Evolutionary conservation across 2,797 vertebrate genomes (phyloP), one percentile per base, ranked within the genome.

Genomic region (Siniperca obscura): DNA sequence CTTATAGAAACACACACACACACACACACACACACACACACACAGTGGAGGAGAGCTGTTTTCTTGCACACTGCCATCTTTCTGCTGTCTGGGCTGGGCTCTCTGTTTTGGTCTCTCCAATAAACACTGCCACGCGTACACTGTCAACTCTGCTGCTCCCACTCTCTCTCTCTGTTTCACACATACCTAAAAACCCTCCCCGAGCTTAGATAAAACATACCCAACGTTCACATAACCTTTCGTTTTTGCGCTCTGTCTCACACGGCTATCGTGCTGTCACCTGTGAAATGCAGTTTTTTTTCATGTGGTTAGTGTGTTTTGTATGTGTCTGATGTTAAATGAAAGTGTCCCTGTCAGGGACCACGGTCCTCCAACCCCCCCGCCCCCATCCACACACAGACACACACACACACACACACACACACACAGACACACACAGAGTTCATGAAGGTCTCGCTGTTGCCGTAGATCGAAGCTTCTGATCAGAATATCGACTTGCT

Each of bases 101-200:
- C 95, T 95, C 87, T 93, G 96, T 97, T 97, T 96, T 96, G 96
- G 96, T 96, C 95, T 93, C 92, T 92, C 91, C 92, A 94, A 96
- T 96, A 97, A 97, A 97, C 97, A 96, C 93, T 96, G 96, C 96
- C 96, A 98, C 97, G 97, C 97, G 97, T 98, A 98, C 97, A 97
- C 93, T 96, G 95, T 96, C 96, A 95, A 94, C 89, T 91, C 91
- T 62, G 88, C 87, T 80, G 90, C 91, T 85, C 83, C 72, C 84
- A 30, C 90, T 87, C 66, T 68, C 74, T 70, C 68, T 66, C 68
- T 66, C 19, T 76, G 8, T 70, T 25, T 59, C 78, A 68, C 73
- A 30, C 76, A 55, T 27, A 48, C 53, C 36, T 36, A 36, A 36
- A 36, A 36, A 5, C 36, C 36, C 36, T 36, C 36, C 36, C 36